A percentile compares a stretch with the other conserved stretches of the same genome.
Evolutionary conservation across 2,113 vertebrate species (phyloP).

Genomic region (Oncorhynchus kisutch): DNA sequence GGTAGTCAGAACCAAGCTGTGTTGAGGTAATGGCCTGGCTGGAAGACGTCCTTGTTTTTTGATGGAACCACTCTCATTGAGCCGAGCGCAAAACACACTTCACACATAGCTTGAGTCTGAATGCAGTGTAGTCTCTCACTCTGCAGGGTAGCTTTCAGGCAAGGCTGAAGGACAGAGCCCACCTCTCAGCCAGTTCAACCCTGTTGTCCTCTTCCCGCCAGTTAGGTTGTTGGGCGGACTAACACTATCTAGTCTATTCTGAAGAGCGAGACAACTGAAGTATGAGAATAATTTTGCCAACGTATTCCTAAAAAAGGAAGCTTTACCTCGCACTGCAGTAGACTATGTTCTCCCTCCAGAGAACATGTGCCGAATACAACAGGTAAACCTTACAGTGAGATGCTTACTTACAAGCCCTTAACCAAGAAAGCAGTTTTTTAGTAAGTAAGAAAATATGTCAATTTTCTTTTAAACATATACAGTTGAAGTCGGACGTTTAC

Average conservation of each 20-base stretch:
- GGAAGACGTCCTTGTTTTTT: conserved; percentile 56
- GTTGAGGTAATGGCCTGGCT: conserved; percentile 61
- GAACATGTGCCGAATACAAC: too few relatives aligned
- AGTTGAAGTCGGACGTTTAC: too few relatives aligned
- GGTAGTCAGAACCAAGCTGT: conserved; percentile 52
- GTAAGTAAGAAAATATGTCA: too few relatives aligned
- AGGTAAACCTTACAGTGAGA: too few relatives aligned
- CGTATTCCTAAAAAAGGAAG: neutral
- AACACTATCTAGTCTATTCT: conserved; percentile 23
- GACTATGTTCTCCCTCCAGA: neutral
- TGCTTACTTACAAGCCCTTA: too few relatives aligned
- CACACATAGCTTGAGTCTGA: conserved; percentile 44
- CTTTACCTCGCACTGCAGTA: neutral
- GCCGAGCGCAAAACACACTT: conserved; percentile 56
- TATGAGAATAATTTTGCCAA: neutral
- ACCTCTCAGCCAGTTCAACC: conserved; percentile 33
- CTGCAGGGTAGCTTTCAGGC: neutral
- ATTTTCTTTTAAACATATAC: too few relatives aligned
- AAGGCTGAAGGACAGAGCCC: conserved; percentile 26
- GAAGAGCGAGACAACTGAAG: conserved; percentile 35
- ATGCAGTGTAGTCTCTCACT: conserved; percentile 39
- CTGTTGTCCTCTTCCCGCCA: conserved; percentile 28
- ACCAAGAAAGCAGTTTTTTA: too few relatives aligned
- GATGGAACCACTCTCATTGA: conserved; percentile 29
- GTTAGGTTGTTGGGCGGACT: conserved; percentile 29